Percentiles rank a stretch among this genome's conserved stretches.
Evolutionary conservation across 2,888 invertebrate species (phyloP).

Genomic region (Microctonus brassicae): DNA sequence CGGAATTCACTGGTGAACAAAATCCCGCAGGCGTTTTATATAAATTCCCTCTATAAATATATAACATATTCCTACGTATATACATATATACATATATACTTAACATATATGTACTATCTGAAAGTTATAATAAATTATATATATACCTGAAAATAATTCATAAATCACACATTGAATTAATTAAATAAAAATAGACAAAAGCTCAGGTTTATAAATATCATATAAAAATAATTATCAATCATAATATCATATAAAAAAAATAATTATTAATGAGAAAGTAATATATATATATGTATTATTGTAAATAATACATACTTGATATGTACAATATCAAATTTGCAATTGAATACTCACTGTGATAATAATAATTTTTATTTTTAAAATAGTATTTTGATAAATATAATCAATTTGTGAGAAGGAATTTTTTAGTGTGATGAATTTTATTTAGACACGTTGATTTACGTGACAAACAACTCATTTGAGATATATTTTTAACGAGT

Average conservation of each 20-base stretch:
- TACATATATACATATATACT: constrained; percentile 13
- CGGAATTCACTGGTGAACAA: constrained; percentile 27
- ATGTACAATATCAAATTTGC: not conserved
- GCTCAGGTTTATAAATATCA: not conserved
- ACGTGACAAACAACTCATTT: not conserved
- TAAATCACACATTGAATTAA: too few species aligned
- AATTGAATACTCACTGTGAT: not conserved
- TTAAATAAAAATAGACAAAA: too few species aligned
- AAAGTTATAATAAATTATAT: too few species aligned
- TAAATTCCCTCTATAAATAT: not conserved
- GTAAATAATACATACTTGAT: too few species aligned
- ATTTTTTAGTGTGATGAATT: not conserved
- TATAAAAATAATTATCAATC: constrained; percentile 1
- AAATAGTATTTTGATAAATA: constrained; percentile 1
- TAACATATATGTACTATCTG: too few species aligned
- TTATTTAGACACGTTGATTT: not conserved
- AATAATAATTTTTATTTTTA: not conserved
- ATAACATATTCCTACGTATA: constrained; percentile 4
- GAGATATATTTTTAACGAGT: not conserved
- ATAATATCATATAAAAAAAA: too few species aligned
- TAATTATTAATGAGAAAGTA: not conserved
- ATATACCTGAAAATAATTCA: too few species aligned
- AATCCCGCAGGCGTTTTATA: constrained; percentile 29
- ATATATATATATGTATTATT: too few species aligned
- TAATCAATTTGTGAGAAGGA: not conserved